Evolutionary conservation across 2,797 vertebrate species (phyloP).

Genomic region (Rhadinocentrus ornatus): DNA sequence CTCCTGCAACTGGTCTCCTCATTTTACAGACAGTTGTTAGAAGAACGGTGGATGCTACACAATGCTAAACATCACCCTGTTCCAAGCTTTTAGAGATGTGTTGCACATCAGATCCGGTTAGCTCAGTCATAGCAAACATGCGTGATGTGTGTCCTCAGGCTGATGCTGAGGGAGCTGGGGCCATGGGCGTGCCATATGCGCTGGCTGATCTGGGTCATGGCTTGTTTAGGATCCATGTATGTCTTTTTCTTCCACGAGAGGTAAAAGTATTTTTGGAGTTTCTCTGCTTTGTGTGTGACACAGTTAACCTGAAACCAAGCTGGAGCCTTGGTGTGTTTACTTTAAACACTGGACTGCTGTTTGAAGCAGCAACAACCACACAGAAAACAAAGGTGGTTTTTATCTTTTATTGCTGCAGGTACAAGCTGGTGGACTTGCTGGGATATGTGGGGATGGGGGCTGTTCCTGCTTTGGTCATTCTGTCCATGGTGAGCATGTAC

Average conservation of each 20-base stretch:
- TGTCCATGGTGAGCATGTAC: slow-evolving; percentile 89
- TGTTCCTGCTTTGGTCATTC: slow-evolving; percentile 90
- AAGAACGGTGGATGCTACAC: too few relatives aligned
- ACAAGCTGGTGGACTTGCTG: slow-evolving; percentile 91
- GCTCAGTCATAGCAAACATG: not conserved
- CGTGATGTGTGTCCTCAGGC: slow-evolving; percentile 77
- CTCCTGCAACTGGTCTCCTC: too few relatives aligned
- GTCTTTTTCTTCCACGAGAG: slow-evolving; percentile 96
- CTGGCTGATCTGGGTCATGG: slow-evolving; percentile 98
- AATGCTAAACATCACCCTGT: too few relatives aligned
- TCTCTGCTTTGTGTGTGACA: slow-evolving; percentile 1
- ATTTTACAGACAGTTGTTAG: too few relatives aligned
- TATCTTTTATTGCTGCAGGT: slow-evolving; percentile 77
- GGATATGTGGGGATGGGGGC: slow-evolving; percentile 91
- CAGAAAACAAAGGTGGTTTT: not conserved
- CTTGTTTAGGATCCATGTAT: slow-evolving; percentile 86
- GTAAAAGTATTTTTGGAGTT: slow-evolving; percentile 75
- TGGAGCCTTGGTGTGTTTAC: slow-evolving; percentile 36
- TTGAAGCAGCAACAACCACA: slow-evolving; percentile 30
- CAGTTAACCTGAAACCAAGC: slow-evolving; percentile 32
- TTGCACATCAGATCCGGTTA: too few relatives aligned
- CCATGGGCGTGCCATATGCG: slow-evolving; percentile 96
- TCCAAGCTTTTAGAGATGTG: too few relatives aligned
- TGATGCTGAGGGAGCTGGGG: slow-evolving; percentile 93
- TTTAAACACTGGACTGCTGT: slow-evolving; percentile 36